A percentile compares a stretch with the other conserved stretches of the same genome.
These are phyloP conservation scores for Lepisosteus oculatus DNA, from an alignment of 2,113 vertebrate genomes.

Conservation along the genomic window DNA sequence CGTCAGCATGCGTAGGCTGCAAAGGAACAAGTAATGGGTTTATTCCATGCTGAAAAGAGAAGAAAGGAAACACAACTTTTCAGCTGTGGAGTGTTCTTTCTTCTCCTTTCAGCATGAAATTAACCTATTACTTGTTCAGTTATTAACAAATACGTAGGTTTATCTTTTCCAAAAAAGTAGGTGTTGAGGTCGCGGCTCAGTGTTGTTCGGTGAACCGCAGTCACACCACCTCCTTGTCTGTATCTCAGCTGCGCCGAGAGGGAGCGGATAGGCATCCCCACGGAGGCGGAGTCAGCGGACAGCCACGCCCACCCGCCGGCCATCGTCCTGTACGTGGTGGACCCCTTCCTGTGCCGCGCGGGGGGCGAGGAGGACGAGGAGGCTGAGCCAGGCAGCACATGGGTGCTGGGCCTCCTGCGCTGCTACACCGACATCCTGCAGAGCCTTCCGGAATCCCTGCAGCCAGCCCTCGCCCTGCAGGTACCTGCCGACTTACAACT, in stretches of 20 bases:
- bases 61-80: too few relatives aligned
- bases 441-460: conserved; percentile 82
- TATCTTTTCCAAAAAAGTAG: too few relatives aligned
- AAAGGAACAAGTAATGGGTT: too few relatives aligned
- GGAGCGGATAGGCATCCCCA: conserved; percentile 88
- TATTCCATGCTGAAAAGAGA: too few relatives aligned
- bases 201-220: not conserved
- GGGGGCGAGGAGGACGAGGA: conserved; percentile 86
- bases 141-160: too few relatives aligned
- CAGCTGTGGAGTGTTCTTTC: too few relatives aligned
- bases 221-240: not conserved
- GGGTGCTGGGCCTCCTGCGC: conserved; percentile 88
- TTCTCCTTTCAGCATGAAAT: too few relatives aligned
- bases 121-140: too few relatives aligned
- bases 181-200: not conserved
- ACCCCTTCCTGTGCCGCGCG: conserved; percentile 82
- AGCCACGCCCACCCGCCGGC: conserved; percentile 83
- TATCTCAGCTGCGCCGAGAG: conserved; percentile 76
- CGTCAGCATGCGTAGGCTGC: too few relatives aligned
- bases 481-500: conserved; percentile 43
- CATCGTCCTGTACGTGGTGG: conserved; percentile 91
- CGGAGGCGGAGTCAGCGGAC: conserved; percentile 77
- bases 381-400: conserved; percentile 78
- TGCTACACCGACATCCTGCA: conserved; percentile 95
- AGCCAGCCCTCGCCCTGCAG: conserved; percentile 89